Percentiles rank a stretch among this genome's conserved stretches.
Evolutionary conservation across 30 jellyfish, hydroid and myxozoan genomes (phyloP).

Genomic region (Haliclystus octoradiatus): DNA sequence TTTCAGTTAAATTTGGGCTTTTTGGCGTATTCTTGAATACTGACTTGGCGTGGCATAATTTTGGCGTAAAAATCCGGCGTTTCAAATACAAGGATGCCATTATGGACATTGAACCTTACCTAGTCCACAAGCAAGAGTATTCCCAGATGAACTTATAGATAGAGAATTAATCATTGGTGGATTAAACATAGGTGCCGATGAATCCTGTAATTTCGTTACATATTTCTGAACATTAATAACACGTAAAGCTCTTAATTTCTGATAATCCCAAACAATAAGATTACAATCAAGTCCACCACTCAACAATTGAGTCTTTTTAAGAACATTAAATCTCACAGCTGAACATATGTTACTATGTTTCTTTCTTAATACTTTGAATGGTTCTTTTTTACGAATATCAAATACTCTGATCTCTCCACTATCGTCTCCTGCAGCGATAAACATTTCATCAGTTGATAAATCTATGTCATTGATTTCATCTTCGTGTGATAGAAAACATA

Average conservation of each 20-base stretch:
- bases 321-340: conserved; percentile 26
- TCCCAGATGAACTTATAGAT: conserved; percentile 34
- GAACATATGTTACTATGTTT: conserved; percentile 84
- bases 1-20: too few relatives aligned
- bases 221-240: conserved; percentile 41
- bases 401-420: conserved; percentile 70
- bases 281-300: conserved; percentile 90
- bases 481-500: conserved; percentile 11
- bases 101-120: too few relatives aligned
- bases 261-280: conserved; percentile 56
- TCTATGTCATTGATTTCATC: conserved; percentile 68
- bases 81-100: too few relatives aligned
- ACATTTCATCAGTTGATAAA: conserved; percentile 3
- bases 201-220: conserved; percentile 34
- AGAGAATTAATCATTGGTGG: conserved; percentile 79
- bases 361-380: conserved; percentile 52
- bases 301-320: conserved; percentile 23
- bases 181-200: conserved; percentile 60
- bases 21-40: too few relatives aligned
- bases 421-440: conserved; percentile 81
- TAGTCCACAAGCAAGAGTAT: conserved; percentile 43
- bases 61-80: too few relatives aligned
- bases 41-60: too few relatives aligned
- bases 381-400: conserved; percentile 34
- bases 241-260: conserved; percentile 29